Evolutionary conservation across 2,797 vertebrate genomes (phyloP), one percentile per base, ranked within the genome.

Genomic region (Enteromius afrohamiltoni): DNA sequence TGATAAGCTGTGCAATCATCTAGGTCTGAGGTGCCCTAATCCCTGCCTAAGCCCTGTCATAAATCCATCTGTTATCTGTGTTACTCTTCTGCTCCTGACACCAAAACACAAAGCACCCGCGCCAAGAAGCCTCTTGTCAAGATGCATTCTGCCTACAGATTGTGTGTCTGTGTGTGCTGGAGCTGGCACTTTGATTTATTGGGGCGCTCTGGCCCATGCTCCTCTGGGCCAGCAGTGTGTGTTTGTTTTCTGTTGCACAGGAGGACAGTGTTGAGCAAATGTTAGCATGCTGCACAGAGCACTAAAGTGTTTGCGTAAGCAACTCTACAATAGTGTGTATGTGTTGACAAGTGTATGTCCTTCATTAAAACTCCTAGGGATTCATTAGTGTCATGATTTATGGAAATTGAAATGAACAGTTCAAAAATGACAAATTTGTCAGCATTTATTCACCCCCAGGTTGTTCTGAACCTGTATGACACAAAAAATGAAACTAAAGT

Each of bases 21-120:
- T 85, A 83, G 67, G 90, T 88, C 90, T 87, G 90, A 88, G 83
- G 86, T 89, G 87, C 55, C 47, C 69, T 93, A 91, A 93, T 93
- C 91, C 89, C 77, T 85, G 80, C 71, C 74, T 91, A 92, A 93
- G 92, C 90, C 87, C 77, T 71, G 3, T 60, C 86, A 90, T 90
- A 92, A 89, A 92, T 91, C 86, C 83, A 78, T 82, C 83, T 89
- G 83, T 89, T 90, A 91, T 91, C 88, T 0, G 79, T 70, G 74
- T 79, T 51, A 51, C 34, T 58, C 19, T 7, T 67, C 49, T 53
- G 67, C 81, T 84, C 77, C 69, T 64, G 45, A 6, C 81, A 55
- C 62, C 40, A 71, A 84, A 81, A 83, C 83, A 84, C 85, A 86
- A 84, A 84, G 77, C 34, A 76, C 49, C 71, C 19, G 53, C 21